phyloP scores from a whole-genome alignment of 2,113 vertebrate species.

The Atlantisia rogersi region DNA sequence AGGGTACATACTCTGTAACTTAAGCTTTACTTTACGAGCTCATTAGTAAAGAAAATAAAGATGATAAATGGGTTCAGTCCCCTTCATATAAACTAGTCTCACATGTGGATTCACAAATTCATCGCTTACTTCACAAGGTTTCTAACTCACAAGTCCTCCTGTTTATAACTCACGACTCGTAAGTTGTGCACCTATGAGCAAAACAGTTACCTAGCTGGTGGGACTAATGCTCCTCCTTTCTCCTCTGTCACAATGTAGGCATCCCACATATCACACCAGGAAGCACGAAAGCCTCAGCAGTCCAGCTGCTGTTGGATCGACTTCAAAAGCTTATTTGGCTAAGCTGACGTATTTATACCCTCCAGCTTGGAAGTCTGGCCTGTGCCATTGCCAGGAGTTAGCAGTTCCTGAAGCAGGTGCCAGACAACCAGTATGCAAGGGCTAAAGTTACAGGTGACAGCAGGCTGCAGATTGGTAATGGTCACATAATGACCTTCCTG shows the following conservation, averaged over 20 bases:
- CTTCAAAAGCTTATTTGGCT: neutral
- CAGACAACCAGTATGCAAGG: neutral
- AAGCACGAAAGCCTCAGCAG: neutral
- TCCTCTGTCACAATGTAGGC: neutral
- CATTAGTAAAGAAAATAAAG: neutral
- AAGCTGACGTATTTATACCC: neutral
- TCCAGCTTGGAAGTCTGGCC: neutral
- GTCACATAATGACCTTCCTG: neutral
- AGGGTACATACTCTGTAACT: neutral
- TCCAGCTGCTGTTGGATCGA: neutral
- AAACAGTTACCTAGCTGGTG: neutral
- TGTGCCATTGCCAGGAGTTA: neutral
- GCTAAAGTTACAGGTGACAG: neutral
- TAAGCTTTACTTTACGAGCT: neutral
- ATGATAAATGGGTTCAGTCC: neutral
- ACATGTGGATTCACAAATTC: neutral
- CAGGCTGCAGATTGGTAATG: neutral
- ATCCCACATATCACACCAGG: accelerated
- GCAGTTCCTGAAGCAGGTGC: neutral
- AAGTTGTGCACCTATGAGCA: neutral
- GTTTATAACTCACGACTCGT: neutral
- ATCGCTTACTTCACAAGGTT: neutral
- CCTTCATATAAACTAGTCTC: neutral
- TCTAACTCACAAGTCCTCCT: neutral
- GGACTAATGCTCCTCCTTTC: neutral